These are phyloP conservation scores for Neelides folsomi DNA, from an alignment of 2,888 invertebrate genomes.

Conservation along the genomic window DNA sequence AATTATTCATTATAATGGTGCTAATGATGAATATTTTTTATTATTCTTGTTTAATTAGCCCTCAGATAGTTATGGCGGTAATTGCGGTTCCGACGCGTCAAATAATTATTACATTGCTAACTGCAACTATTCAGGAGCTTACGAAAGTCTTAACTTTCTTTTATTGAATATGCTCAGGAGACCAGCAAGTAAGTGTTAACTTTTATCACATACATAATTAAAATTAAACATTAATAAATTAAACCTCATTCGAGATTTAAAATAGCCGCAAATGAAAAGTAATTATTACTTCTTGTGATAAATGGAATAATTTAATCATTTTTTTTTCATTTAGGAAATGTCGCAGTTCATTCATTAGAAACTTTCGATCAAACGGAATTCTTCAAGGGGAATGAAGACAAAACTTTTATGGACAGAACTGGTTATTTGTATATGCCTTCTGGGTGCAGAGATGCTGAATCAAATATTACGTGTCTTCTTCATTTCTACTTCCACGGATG, in stretches of 20 bases:
- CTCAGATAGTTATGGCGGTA: constrained; percentile 13
- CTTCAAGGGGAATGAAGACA: constrained; percentile 13
- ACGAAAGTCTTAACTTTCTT: constrained; percentile 20
- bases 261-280: too few species aligned
- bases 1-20: too few species aligned
- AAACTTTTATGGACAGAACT: constrained; percentile 19
- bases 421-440: constrained; percentile 25
- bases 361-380: constrained; percentile 28
- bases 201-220: not conserved
- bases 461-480: constrained; percentile 14
- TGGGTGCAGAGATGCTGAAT: constrained; percentile 14
- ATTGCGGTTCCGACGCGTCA: constrained; percentile 13
- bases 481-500: constrained; percentile 32
- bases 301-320: too few species aligned
- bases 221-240: too few species aligned
- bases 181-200: not conserved
- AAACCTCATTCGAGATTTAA: too few species aligned
- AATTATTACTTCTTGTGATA: too few species aligned
- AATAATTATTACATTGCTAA: constrained; percentile 19
- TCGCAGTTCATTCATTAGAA: constrained; percentile 10
- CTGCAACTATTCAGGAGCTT: constrained; percentile 26
- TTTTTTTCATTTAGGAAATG: not conserved
- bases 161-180: not conserved
- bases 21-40: too few species aligned
- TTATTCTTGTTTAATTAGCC: constrained; percentile 13